Evolutionary conservation across 2,797 vertebrate species (phyloP).

Genomic region (Sphenodon punctatus): DNA sequence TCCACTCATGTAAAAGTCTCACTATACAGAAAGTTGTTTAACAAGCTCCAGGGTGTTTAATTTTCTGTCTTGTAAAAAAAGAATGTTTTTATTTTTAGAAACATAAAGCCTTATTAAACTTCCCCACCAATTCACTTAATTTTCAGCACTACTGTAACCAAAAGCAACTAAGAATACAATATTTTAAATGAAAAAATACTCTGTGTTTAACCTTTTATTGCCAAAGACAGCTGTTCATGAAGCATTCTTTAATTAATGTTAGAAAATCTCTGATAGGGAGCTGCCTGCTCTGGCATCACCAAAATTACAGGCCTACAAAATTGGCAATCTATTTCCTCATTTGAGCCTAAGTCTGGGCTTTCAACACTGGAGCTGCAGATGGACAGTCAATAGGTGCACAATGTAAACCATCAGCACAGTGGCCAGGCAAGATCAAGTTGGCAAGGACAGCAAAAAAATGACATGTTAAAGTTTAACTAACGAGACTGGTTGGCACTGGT

Average conservation of each 20-base stretch:
- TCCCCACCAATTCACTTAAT: constrained; percentile 1
- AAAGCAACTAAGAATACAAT: constrained; percentile 24
- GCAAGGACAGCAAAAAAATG: not conserved
- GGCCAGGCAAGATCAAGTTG: not conserved
- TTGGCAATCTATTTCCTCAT: not conserved
- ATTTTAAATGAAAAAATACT: constrained; percentile 24
- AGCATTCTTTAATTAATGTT: constrained; percentile 18
- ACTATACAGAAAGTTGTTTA: constrained; percentile 10
- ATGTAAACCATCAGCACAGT: not conserved
- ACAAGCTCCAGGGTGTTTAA: constrained; percentile 49
- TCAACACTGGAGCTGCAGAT: not conserved
- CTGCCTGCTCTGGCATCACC: constrained; percentile 1
- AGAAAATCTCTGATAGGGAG: constrained; percentile 9
- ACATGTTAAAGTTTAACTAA: not conserved
- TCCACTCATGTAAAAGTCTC: not conserved
- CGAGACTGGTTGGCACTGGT: not conserved
- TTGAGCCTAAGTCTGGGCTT: constrained; percentile 3
- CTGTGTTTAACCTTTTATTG: constrained; percentile 17
- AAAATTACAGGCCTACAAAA: not conserved
- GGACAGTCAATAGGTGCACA: not conserved
- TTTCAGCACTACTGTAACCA: constrained; percentile 35
- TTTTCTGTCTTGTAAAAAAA: constrained; percentile 35
- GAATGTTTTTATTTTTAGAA: constrained; percentile 14
- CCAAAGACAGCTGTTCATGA: constrained; percentile 12
- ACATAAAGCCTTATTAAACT: constrained; percentile 49